Base-by-base conservation (phyloP, 2,113 vertebrate species). In the Hippocampus guttulatus region DNA sequence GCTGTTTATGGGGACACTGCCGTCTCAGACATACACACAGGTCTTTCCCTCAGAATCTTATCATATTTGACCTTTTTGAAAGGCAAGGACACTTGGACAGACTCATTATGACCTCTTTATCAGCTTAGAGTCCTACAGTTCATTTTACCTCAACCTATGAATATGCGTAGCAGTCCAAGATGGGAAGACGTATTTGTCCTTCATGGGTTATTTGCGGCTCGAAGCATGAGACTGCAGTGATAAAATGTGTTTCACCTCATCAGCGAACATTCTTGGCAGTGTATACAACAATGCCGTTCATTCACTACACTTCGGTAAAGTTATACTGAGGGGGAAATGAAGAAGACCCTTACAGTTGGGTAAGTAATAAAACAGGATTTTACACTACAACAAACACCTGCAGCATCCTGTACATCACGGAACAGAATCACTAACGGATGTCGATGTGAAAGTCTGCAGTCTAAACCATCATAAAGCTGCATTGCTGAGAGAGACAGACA, bases 161-260 rank as follows among this genome's bases (percentile, higher is more conserved):
- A 60, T 60, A 30, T 60, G 23, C 57, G 15, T 74, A 77, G 75
- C 77, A 78, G 78, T 64, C 78, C 62, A 65, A 2, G 9, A 49
- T 12, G 51, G 21, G 57, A 55, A 64, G 72, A 52, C 54, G 69
- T 81, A 80, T 75, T 70, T 72, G 81, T 67, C 76, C 73, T 78
- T 79, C 77, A 77, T 74, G 75, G 78, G 70, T 64, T 78, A 68
- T 76, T 63, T 66, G 70, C 73, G 66, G 63, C 80, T 76, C 54
- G 11, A 33, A 79, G 79, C 16, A 8, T 43, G 25, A 7, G 49
- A 77, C 72, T 43, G 23, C 57, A 0, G 15, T 41, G 30, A 75
- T 82, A 77, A 81, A 77, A 80, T 79, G 75, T 75, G 74, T 81
- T 85, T 81, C 73, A 85, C 79, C 79, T 79, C 54, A 41, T 79